Base-by-base conservation (phyloP, 1,140 invertebrate species). In the Lepidostoma basale region DNA sequence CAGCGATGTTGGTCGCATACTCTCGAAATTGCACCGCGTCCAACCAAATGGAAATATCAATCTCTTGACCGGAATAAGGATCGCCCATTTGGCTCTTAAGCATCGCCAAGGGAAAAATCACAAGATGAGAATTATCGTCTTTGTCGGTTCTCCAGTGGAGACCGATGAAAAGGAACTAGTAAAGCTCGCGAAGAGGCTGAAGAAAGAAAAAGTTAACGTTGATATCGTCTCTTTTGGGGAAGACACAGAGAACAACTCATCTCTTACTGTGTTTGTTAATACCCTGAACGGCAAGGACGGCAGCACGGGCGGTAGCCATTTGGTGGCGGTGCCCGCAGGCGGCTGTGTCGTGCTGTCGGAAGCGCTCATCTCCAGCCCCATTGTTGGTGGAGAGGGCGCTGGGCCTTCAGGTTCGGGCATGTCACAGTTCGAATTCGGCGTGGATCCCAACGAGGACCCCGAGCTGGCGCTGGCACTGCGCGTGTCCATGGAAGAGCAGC, bases 41-140 rank as follows among this genome's bases (percentile, higher is more conserved):
- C 91, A 97, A 77, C 96, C 97, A 2, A 90, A 93, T 78, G 98
- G 97, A 26, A 88, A 92, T 67, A 92, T 98, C 64, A 93, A 93
- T 80, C 87, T 99, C 44, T 84, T 96, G 42, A 96, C 94, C 76
- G 96, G 95, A 67, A 94, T 99, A 67, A 87, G 95, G 76, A 97
- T 98, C 80, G 97, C 97, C 73, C 97, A 98, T 86, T 84, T 99
- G 72, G 98, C 97, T 45, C 82, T 99, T 25, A 99, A 99, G 81
- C 97, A 99, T 88, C 90, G 98, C 62, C 97, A 98, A 85, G 97
- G 97, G 36, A 98, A 98, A 77, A 99, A 99, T 81, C 98, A 99
- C 78, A 98, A 97, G 83, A 98, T 98, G 94, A 89, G 98, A 58
- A 99, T 99, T 73, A 93, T 99, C 23, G 93, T 93, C 1, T 99